Percentiles rank a stretch among this genome's conserved stretches.
phyloP scores from a whole-genome alignment of 2,797 vertebrate genomes.

The Urosaurus nigricauda region DNA sequence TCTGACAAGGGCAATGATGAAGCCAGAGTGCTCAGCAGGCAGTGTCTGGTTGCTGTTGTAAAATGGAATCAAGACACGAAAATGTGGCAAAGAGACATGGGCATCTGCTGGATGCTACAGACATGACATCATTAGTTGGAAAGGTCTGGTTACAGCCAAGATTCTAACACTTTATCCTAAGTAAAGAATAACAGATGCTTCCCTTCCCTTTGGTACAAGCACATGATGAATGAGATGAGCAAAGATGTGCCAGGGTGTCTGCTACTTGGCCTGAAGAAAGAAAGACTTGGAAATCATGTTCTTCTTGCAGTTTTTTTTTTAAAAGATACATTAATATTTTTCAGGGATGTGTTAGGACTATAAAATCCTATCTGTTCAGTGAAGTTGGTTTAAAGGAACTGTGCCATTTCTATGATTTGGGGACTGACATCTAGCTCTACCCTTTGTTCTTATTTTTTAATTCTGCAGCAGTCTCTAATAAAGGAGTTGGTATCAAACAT shows the following conservation, averaged over 20 bases:
- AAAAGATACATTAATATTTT: too few relatives aligned
- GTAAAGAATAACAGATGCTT: conserved; percentile 26
- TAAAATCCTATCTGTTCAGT: neutral
- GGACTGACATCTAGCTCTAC: neutral
- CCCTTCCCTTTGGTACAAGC: conserved; percentile 1
- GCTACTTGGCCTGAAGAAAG: neutral
- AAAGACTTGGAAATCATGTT: neutral
- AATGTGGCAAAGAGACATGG: conserved; percentile 11
- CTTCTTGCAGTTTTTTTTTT: neutral
- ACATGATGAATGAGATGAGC: conserved; percentile 9
- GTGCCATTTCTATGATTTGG: neutral
- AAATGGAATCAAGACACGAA: conserved; percentile 31
- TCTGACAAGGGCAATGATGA: conserved; percentile 56
- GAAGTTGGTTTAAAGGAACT: neutral
- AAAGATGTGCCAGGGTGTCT: conserved; percentile 16
- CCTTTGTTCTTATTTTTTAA: neutral
- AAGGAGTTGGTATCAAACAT: too few relatives aligned
- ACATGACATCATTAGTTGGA: neutral
- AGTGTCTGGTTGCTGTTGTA: conserved; percentile 15
- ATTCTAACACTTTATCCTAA: conserved; percentile 29
- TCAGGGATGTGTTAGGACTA: neutral
- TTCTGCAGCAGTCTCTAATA: neutral
- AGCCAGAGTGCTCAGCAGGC: conserved; percentile 40
- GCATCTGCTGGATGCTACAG: conserved; percentile 25
- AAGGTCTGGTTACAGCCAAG: conserved; percentile 17